A percentile compares a stretch with the other conserved stretches of the same genome.
These are phyloP conservation scores for Pristis pectinata DNA, from an alignment of 2,797 vertebrate species.

Conservation along the genomic window DNA sequence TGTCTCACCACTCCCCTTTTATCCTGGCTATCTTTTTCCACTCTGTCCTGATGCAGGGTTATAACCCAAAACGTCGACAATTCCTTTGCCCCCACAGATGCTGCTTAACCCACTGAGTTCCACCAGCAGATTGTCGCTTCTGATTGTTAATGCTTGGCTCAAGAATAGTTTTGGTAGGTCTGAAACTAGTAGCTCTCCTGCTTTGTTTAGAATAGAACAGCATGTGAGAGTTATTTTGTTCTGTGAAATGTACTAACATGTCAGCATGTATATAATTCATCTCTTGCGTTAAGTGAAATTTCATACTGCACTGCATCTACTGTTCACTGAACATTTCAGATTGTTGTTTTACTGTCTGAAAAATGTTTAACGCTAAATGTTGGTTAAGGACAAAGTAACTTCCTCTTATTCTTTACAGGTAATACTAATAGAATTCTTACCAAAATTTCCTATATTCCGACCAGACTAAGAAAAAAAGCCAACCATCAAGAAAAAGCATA, in stretches of 20 bases:
- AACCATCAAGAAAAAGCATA: conserved; percentile 64
- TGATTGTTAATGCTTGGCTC: not conserved
- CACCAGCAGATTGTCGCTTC: too few relatives aligned
- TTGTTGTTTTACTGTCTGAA: not conserved
- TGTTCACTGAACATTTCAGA: not conserved
- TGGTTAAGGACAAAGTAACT: conserved; percentile 16
- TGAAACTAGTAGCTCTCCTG: too few relatives aligned
- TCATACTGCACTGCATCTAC: not conserved
- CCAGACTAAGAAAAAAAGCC: conserved; percentile 81
- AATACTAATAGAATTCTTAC: conserved; percentile 99
- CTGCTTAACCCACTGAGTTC: too few relatives aligned
- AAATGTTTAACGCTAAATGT: not conserved
- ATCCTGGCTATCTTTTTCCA: too few relatives aligned
- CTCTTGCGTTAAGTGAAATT: not conserved
- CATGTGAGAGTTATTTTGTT: not conserved
- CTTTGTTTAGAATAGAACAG: not conserved
- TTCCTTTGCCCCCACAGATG: too few relatives aligned
- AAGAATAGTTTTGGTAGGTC: not conserved
- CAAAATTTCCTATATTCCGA: conserved; percentile 98
- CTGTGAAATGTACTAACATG: not conserved
- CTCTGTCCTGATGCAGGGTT: too few relatives aligned
- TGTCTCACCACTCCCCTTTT: too few relatives aligned
- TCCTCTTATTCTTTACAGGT: conserved; percentile 65
- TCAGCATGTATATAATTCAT: not conserved
- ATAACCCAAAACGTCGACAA: too few relatives aligned